phyloP scores from a whole-genome alignment of 2,888 invertebrate species.

The Teleiodes luculella region DNA sequence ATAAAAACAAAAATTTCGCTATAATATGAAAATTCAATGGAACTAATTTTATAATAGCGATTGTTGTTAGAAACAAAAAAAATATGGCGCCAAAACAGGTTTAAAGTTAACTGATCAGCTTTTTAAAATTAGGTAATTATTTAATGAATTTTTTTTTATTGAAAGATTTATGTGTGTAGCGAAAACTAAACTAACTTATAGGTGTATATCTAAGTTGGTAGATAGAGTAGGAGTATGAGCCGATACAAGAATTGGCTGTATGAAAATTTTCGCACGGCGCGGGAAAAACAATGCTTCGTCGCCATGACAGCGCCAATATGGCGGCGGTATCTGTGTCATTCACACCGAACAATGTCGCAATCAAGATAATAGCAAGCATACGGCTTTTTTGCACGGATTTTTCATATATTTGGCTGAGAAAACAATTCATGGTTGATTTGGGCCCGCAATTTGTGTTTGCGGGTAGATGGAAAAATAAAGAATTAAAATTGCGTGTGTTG shows the following conservation, averaged over 20 bases:
- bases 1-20: no score
- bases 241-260: background rate
- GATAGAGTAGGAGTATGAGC: no score
- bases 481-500: background rate
- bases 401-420: constrained; percentile 15
- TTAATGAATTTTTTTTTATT: no score
- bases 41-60: no score
- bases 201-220: no score
- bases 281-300: constrained; percentile 23
- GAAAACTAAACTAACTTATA: no score
- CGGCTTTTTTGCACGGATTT: constrained; percentile 17
- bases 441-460: background rate
- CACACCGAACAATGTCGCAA: constrained; percentile 35
- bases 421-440: constrained; percentile 4
- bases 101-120: no score
- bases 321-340: constrained; percentile 19
- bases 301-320: constrained; percentile 35
- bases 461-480: background rate
- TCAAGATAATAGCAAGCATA: constrained; percentile 23
- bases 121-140: no score
- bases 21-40: no score
- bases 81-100: no score
- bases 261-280: constrained; percentile 1
- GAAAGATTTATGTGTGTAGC: no score
- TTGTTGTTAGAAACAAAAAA: no score